Evolutionary conservation across 2,888 invertebrate species (phyloP), one percentile per base, ranked within the genome.

Genomic region (Urechis unicinctus): DNA sequence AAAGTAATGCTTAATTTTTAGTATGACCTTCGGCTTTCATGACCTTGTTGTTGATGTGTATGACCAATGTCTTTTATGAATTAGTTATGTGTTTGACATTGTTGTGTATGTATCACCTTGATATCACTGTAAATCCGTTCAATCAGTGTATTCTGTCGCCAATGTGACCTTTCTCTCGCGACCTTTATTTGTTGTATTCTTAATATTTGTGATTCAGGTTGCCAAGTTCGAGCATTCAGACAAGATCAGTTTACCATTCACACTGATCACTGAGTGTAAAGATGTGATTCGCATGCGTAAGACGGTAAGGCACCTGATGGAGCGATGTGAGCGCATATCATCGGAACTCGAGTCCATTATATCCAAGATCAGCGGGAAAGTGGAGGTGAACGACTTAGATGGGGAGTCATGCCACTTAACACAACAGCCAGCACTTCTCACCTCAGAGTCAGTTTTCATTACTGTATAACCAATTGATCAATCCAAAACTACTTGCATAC

Each of bases 221-320:
- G 50, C 24, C 13, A 58, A 56, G 50, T 26, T 62, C 26, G 57
- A 85, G 71, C 82, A 77, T 17, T 50, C 30, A 66, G 89, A 44
- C 67, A 90, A 88, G 73, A 80, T 81, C 17, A 36, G 9, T 61
- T 74, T 93, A 22, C 87, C 85, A 58, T 85, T 88, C 0, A 89
- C 90, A 64, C 75, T 94, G 51, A 79, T 94, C 53, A 90, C 92
- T 74, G 82, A 88, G 0, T 88, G 90, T 0, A 89, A 91, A 73
- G 64, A 63, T 29, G 25, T 64, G 50, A 22, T 66, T 2, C 41
- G 51, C 25, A 56, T 61, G 9, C 56, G 66, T 13, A 41, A 52
- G 28, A 55, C 44, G 22, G 61, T 66, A 21, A 41, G 56, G 30
- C 45, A 55, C 30, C 52, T 65, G 41, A 65, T 65, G 63, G 44